Base-by-base conservation (phyloP, 2,888 invertebrate genomes). In the Drosophila macrospina region DNA sequence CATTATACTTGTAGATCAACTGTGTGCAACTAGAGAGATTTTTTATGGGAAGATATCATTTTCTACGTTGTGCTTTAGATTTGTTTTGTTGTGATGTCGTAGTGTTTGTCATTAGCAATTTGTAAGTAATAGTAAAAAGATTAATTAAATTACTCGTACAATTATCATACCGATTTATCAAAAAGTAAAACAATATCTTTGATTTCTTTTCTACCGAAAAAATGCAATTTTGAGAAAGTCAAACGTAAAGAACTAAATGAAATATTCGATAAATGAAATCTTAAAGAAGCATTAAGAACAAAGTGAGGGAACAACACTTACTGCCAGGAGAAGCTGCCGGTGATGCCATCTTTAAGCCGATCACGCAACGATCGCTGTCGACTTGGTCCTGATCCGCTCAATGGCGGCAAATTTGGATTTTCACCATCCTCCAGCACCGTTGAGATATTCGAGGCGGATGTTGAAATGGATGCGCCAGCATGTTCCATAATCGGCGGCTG, bases 301-400 rank as follows among this genome's bases (percentile, higher is more conserved):
- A 51, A 51, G 42, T 2, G 30, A 55, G 37, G 37, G 59, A 69
- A 66, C 65, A 69, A 66, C 13, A 96, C 96, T 96, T 93, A 96
- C 96, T 96, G 96, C 96, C 96, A 96, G 89, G 95, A 94, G 91
- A 96, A 95, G 88, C 95, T 95, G 92, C 95, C 95, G 51, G 95
- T 94, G 90, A 96, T 96, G 89, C 96, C 96, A 77, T 96, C 96
- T 91, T 95, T 94, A 55, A 96, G 94, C 61, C 96, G 94, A 91
- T 96, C 96, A 92, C 95, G 95, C 85, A 96, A 93, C 55, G 96
- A 96, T 71, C 96, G 94, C 89, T 96, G 96, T 63, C 96, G 93
- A 68, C 95, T 94, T 62, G 96, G 96, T 80, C 93, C 93, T 55
- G 92, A 88, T 13, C 92, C 92, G 69, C 78, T 90, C 26, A 91